A percentile compares a stretch with the other conserved stretches of the same genome.
phyloP scores from a whole-genome alignment of 1,140 invertebrate species.

The Scaptomyza hsui region DNA sequence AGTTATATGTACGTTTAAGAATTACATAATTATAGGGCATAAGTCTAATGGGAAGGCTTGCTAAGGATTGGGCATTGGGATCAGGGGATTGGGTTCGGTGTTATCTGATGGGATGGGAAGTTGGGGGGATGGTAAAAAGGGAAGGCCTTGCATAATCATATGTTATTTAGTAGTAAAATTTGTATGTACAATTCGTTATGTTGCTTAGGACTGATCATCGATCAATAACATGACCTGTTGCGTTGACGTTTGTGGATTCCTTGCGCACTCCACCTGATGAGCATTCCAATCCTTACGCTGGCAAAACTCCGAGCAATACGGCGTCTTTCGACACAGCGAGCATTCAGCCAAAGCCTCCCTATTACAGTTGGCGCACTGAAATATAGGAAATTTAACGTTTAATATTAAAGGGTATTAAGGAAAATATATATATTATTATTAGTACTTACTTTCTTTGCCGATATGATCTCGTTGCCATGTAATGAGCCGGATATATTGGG shows the following conservation, averaged over 20 bases:
- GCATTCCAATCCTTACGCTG: conserved; percentile 94
- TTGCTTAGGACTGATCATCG: conserved; percentile 85
- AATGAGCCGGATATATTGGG: conserved; percentile 81
- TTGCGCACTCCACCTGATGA: conserved; percentile 93
- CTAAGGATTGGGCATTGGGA: conserved; percentile 21
- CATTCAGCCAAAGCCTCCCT: conserved; percentile 93
- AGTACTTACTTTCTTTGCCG: conserved; percentile 79
- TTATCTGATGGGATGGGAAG: conserved; percentile 18
- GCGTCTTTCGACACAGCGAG: conserved; percentile 92
- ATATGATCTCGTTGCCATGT: conserved; percentile 81
- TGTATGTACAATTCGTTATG: conserved; percentile 80
- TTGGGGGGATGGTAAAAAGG: not conserved
- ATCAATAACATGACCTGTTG: conserved; percentile 89
- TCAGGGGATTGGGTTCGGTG: conserved; percentile 13
- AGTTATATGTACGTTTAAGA: conserved; percentile 80
- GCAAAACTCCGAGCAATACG: conserved; percentile 94
- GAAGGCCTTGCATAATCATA: conserved; percentile 65
- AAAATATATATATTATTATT: too few species aligned
- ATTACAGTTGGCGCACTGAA: conserved; percentile 93
- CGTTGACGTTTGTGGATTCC: conserved; percentile 85
- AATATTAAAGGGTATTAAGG: not conserved
- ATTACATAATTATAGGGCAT: conserved; percentile 81
- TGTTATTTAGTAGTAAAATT: conserved; percentile 82
- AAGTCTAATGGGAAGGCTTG: conserved; percentile 67
- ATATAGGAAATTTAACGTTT: conserved; percentile 52